Conservation (phyloP, 2,113 vertebrate species). For the Xiphorhynchus elegans region DNA sequence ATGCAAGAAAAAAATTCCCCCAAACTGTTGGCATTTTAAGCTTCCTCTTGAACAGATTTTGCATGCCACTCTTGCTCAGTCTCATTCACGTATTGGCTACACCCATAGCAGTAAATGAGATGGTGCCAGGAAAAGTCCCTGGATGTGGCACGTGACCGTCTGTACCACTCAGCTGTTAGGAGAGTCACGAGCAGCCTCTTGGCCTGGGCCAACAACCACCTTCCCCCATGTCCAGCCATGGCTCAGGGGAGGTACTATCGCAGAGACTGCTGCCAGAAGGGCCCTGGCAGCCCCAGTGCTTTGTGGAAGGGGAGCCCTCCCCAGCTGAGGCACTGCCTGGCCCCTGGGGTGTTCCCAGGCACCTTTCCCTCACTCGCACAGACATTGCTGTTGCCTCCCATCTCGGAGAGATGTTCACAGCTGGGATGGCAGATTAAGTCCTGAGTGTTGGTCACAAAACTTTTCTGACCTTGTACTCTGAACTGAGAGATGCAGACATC, state of each 20-base stretch:
- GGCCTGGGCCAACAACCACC: neutral
- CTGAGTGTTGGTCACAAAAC: neutral
- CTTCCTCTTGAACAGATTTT: slow-evolving; percentile 39
- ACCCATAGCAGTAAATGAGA: neutral
- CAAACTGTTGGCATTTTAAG: slow-evolving; percentile 35
- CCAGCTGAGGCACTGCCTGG: neutral
- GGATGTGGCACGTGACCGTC: neutral
- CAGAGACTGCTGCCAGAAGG: neutral
- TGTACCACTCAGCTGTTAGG: accelerated
- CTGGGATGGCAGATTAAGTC: neutral
- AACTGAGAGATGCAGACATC: neutral
- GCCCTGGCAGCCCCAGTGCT: neutral
- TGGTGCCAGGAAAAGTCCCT: neutral
- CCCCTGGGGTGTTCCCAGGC: neutral
- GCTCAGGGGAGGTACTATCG: neutral
- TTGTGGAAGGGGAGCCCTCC: neutral
- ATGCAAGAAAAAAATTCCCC: slow-evolving; percentile 17
- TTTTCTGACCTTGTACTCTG: neutral
- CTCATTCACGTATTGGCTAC: neutral
- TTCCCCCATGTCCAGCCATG: neutral
- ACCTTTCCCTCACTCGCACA: accelerated
- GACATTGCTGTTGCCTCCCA: neutral
- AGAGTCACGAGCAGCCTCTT: neutral
- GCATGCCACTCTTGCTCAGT: neutral
- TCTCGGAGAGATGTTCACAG: neutral